These are phyloP conservation scores for Xylota sylvarum DNA, from an alignment of 2,888 invertebrate species.

Conservation along the genomic window DNA sequence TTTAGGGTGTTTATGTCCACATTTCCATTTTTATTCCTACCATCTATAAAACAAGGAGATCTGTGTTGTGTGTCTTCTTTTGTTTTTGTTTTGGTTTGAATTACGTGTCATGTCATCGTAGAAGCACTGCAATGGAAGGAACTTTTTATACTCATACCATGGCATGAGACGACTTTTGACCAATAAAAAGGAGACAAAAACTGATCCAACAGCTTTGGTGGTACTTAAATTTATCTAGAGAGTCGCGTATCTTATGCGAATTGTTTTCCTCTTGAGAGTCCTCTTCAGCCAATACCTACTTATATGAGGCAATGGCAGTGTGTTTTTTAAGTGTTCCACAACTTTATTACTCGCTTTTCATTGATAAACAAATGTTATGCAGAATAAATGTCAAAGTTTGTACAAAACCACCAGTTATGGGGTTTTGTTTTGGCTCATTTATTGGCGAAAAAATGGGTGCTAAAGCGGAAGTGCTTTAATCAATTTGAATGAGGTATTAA, in stretches of 20 bases:
- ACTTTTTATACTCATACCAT: slow-evolving; percentile 40
- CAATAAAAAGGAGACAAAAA: slow-evolving; percentile 36
- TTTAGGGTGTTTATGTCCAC: slow-evolving; percentile 50
- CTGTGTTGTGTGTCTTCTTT: neutral
- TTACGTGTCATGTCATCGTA: slow-evolving; percentile 19
- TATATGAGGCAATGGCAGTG: neutral
- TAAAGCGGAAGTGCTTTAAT: slow-evolving; percentile 25
- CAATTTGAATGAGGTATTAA: slow-evolving; percentile 16
- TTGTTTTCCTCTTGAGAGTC: neutral
- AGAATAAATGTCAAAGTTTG: slow-evolving; percentile 31
- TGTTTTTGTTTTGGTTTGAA: neutral
- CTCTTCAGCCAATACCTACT: neutral
- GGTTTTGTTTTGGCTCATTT: neutral
- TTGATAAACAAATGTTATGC: slow-evolving; percentile 50
- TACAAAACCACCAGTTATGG: slow-evolving; percentile 16
- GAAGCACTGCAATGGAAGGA: slow-evolving; percentile 23
- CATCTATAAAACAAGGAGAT: slow-evolving; percentile 39
- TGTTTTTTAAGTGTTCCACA: slow-evolving; percentile 34
- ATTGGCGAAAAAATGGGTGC: slow-evolving; percentile 19
- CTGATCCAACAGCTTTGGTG: slow-evolving; percentile 6
- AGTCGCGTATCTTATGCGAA: slow-evolving; percentile 15
- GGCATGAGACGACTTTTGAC: slow-evolving; percentile 48
- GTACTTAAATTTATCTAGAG: slow-evolving; percentile 43
- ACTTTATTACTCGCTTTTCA: slow-evolving; percentile 39
- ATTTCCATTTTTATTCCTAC: slow-evolving; percentile 53